Percentiles rank a stretch among this genome's conserved stretches.
Conservation (phyloP, 2,797 vertebrate species). For the Dicrostonyx torquatus region DNA sequence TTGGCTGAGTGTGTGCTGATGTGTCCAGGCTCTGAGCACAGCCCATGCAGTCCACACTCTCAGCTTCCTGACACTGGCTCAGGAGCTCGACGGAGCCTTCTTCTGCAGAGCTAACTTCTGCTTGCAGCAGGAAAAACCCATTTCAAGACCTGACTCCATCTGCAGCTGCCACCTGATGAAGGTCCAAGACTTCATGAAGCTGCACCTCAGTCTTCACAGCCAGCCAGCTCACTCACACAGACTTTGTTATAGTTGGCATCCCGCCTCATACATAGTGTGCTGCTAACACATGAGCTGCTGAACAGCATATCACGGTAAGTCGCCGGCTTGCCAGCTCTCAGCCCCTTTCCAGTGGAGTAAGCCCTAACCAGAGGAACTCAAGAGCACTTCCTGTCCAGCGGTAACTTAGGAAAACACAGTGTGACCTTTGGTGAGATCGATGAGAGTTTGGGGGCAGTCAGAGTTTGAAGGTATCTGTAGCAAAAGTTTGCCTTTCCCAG, state of each 20-base stretch:
- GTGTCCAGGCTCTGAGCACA: neutral
- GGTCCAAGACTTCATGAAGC: neutral
- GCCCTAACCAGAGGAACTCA: neutral
- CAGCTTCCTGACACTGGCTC: neutral
- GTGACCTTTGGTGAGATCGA: neutral
- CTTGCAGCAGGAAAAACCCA: too few relatives aligned
- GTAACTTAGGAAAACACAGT: neutral
- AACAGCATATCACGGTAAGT: neutral
- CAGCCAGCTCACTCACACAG: neutral
- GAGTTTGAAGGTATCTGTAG: neutral
- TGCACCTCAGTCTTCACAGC: neutral
- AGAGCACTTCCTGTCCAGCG: too few relatives aligned
- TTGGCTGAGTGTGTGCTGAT: neutral
- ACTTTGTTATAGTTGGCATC: neutral
- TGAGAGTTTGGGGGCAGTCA: neutral
- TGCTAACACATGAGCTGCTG: neutral
- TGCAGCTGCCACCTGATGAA: neutral
- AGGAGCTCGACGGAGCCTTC: neutral
- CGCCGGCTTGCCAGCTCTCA: neutral
- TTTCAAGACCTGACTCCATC: neutral
- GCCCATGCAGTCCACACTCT: neutral
- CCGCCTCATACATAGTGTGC: accelerated
- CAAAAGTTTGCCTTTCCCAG: neutral
- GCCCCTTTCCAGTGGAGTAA: neutral
- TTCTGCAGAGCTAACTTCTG: neutral